Percentiles rank a stretch among this genome's conserved stretches.
Conservation (phyloP, 2,888 invertebrate species). For the Polymixis lichenea region DNA sequence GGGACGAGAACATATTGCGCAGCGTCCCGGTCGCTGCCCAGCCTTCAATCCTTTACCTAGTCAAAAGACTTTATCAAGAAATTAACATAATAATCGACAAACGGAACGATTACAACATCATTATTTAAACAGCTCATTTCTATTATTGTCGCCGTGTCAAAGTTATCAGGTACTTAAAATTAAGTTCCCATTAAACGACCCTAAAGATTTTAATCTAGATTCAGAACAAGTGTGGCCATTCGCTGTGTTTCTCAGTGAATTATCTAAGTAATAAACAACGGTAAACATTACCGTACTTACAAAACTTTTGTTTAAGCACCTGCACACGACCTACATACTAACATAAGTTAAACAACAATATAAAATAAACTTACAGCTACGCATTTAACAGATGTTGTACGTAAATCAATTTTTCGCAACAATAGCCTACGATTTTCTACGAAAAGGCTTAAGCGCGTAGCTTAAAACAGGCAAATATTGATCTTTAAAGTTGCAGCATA, state of each 20-base stretch:
- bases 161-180: conserved; percentile 50
- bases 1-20: too few relatives aligned
- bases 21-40: too few relatives aligned
- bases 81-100: conserved; percentile 28
- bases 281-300: conserved; percentile 54
- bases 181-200: conserved; percentile 50
- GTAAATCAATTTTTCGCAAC: conserved; percentile 90
- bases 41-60: background rate
- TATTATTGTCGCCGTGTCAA: conserved; percentile 31
- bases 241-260: conserved; percentile 50
- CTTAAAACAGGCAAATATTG: conserved; percentile 38
- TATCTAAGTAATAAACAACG: conserved; percentile 52
- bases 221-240: conserved; percentile 35
- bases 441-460: conserved; percentile 52
- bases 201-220: conserved; percentile 43
- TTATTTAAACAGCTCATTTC: conserved; percentile 42
- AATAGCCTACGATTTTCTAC: conserved; percentile 71
- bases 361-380: conserved; percentile 73
- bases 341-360: conserved; percentile 73
- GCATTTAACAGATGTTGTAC: conserved; percentile 84
- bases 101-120: conserved; percentile 22
- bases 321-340: conserved; percentile 70
- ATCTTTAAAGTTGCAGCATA: conserved; percentile 56
- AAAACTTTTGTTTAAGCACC: conserved; percentile 62
- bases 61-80: conserved; percentile 31